Evolutionary conservation across 2,888 invertebrate genomes (phyloP).

Genomic region (Nowickia ferox): DNA sequence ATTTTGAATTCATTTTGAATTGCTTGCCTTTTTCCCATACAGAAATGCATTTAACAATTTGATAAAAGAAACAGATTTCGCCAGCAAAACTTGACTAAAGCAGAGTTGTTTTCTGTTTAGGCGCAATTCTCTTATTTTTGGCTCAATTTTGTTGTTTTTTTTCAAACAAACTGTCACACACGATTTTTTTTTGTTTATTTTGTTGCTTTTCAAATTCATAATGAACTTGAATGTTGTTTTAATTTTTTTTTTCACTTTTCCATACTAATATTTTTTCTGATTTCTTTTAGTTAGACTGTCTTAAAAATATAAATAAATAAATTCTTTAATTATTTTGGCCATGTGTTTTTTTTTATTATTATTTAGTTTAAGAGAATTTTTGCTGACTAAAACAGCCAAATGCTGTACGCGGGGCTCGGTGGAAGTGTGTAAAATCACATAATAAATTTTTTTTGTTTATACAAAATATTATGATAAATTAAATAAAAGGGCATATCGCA

Average conservation of each 20-base stretch:
- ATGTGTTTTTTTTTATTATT: slow-evolving; percentile 50
- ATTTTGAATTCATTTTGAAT: slow-evolving; percentile 18
- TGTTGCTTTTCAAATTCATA: slow-evolving; percentile 13
- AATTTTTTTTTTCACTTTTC: neutral
- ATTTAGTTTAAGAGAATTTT: neutral
- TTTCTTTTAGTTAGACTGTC: slow-evolving; percentile 11
- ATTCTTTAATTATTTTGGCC: slow-evolving; percentile 57
- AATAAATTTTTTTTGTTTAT: slow-evolving; percentile 27
- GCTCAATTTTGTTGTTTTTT: neutral
- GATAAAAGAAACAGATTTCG: slow-evolving; percentile 12
- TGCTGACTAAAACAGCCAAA: slow-evolving; percentile 25
- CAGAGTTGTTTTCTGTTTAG: slow-evolving; percentile 57
- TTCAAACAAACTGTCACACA: slow-evolving; percentile 21
- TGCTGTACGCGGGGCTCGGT: neutral
- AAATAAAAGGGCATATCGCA: slow-evolving; percentile 9
- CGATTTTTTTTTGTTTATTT: neutral
- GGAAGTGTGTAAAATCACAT: neutral
- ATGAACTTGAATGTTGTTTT: slow-evolving; percentile 61
- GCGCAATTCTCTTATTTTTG: slow-evolving; percentile 31
- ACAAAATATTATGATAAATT: slow-evolving; percentile 36
- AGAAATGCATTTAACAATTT: slow-evolving; percentile 7
- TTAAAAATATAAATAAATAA: slow-evolving; percentile 44
- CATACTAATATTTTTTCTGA: slow-evolving; percentile 6
- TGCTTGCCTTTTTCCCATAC: neutral
- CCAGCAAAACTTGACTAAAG: slow-evolving; percentile 30